Conservation (phyloP, 2,888 invertebrate genomes). For the Tipula helvola region DNA sequence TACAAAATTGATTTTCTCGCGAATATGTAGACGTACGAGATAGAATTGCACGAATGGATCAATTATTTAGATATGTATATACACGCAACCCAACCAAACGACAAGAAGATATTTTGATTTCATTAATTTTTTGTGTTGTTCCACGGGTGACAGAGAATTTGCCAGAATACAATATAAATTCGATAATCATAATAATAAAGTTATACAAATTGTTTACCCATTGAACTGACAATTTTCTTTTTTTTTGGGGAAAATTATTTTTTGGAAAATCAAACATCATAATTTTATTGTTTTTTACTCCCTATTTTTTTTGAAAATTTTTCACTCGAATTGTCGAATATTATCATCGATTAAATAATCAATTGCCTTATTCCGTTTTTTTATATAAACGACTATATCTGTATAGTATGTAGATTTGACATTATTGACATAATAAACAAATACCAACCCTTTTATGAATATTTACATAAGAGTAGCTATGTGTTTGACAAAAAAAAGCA, state of each 20-base stretch:
- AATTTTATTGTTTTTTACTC: neutral
- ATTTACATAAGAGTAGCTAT: neutral
- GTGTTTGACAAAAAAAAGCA: neutral
- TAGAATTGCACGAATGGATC: neutral
- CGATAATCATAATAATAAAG: conserved; percentile 4
- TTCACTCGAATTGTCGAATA: neutral
- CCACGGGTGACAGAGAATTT: neutral
- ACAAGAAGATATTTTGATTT: neutral
- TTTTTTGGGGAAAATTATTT: too few species aligned
- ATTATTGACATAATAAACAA: conserved; percentile 4
- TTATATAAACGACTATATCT: neutral
- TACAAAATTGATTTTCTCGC: neutral
- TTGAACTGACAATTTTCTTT: neutral
- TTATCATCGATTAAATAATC: neutral
- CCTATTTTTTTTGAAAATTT: neutral
- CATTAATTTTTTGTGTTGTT: neutral
- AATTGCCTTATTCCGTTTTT: neutral
- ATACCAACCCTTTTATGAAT: neutral
- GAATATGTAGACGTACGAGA: neutral
- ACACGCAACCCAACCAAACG: neutral
- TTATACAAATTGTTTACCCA: neutral
- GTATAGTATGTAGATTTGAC: neutral
- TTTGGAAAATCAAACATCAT: neutral
- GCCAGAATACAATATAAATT: neutral
- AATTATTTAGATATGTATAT: neutral